Evolutionary conservation across 2,797 vertebrate genomes (phyloP), one percentile per base, ranked within the genome.

Genomic region (Chelidonichthys spinosus): DNA sequence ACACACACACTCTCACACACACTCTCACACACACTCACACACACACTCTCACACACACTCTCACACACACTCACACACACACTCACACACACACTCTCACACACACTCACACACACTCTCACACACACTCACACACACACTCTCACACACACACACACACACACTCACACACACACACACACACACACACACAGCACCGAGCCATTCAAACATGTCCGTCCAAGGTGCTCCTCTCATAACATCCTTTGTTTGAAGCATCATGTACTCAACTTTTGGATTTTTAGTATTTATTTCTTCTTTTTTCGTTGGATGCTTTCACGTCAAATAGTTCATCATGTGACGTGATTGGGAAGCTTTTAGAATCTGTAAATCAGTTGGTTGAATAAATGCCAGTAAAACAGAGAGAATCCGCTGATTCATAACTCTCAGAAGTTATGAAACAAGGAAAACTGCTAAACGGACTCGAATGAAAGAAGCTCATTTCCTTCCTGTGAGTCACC

Each of bases 401-500:
- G 55, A 64, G 14, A 53, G 14, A 52, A 80, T 54, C 32, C 14
- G 47, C 65, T 78, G 2, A 47, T 25, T 25, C 25, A 25, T 25
- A 25, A 25, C 25, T 75, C 18, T 71, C 7, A 40, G 8, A 55
- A 76, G 42, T 84, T 66, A 67, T 74, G 72, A 72, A 71, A 78
- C 35, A 17, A 49, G 54, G 62, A 75, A 47, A 43, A 43, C 11
- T 37, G 7, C 17, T 32, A 54, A 63, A 55, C 37, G 35, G 67
- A 39, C 77, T 46, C 25, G 66, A 63, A 73, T 53, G 62, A 80
- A 76, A 79, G 52, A 62, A 66, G 79, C 90, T 82, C 81, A 89
- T 78, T 73, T 84, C 79, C 89, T 93, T 92, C 89, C 90, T 92
- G 87, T 87, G 89, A 92, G 86, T 92, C 92, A 93, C 86, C 86